A percentile compares a stretch with the other conserved stretches of the same genome.
Conservation (phyloP, 2,113 vertebrate genomes). For the Lepisosteus oculatus region DNA sequence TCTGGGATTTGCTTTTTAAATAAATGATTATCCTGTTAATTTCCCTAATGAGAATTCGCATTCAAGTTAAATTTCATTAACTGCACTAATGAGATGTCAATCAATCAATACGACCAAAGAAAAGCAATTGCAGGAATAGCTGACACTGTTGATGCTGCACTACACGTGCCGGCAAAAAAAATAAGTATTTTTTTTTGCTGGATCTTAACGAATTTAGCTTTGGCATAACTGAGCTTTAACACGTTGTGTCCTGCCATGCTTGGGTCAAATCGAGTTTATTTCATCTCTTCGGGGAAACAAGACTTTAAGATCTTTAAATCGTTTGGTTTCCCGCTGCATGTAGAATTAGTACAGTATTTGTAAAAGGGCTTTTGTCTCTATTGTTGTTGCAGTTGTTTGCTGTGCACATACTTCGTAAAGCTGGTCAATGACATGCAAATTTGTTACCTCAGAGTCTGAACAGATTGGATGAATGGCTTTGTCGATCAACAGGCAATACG, state of each 20-base stretch:
- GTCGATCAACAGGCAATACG: constrained; percentile 45
- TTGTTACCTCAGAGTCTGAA: constrained; percentile 9
- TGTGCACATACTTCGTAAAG: background rate
- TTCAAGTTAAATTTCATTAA: constrained; percentile 10
- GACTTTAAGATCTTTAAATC: background rate
- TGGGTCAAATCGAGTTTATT: background rate
- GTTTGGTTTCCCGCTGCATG: constrained; percentile 1
- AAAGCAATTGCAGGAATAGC: background rate
- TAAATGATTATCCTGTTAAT: constrained; percentile 18
- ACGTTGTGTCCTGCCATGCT: background rate
- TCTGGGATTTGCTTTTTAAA: background rate
- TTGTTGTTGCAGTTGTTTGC: constrained; percentile 11
- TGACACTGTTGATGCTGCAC: no score
- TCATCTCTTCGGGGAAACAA: background rate
- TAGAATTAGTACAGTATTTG: constrained; percentile 15
- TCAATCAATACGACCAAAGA: background rate
- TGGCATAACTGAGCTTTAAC: no score
- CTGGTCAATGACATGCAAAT: constrained; percentile 15
- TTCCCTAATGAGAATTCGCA: constrained; percentile 36
- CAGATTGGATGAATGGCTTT: constrained; percentile 32
- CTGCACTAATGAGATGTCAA: background rate
- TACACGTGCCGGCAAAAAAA: no score
- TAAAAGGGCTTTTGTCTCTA: constrained; percentile 15
- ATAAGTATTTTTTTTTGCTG: no score
- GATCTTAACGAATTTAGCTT: no score